Base-by-base conservation (phyloP, 2,797 vertebrate genomes). In the Spinus pinus region DNA sequence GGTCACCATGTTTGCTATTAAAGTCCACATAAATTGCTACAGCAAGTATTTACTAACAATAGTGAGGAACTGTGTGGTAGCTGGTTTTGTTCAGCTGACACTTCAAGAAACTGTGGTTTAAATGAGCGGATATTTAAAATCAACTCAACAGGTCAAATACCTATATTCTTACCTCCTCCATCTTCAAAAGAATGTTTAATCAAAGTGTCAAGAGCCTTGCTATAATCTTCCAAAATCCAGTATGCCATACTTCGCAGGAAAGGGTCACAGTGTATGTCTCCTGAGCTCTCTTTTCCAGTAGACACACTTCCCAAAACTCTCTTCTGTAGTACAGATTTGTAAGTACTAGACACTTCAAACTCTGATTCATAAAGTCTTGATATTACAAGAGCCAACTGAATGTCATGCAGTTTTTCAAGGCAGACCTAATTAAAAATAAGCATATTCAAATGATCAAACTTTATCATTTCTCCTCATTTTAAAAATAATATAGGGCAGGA, bases 181-280 rank as follows among this genome's bases (percentile, higher is more conserved):
- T 96, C 88, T 94, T 92, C 96, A 90, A 79, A n/a, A n/a, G 98
- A 98, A 84, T 98, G 98, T 51, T 98, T 99, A 58, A 99, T 98
- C 74, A 99, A 98, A 50, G 99, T 99, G 95, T 99, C 99, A 97
- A 99, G 97, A 54, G 99, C 99, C 86, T 90, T 97, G 95, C 98
- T 98, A 97, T 99, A 99, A 95, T 99, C 98, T 96, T 99, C 98
- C 90, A 99, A 98, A 92, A 99, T 99, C 99, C 99, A 99, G 95
- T 98, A 98, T n/a, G 99, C 98, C 98, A 99, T 98, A 97, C 99
- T 99, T 56, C 99, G 98, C 53, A 99, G 97, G 96, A 99, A 99
- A 25, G 99, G 99, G 96, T 99, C 99, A 71, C 77, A 95, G 85
- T 99, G 98, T 73, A 97, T 92, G 8, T 93, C 96, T 95, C 98